phyloP scores from a whole-genome alignment of 2,797 vertebrate species.

The Calcarius lapponicus region DNA sequence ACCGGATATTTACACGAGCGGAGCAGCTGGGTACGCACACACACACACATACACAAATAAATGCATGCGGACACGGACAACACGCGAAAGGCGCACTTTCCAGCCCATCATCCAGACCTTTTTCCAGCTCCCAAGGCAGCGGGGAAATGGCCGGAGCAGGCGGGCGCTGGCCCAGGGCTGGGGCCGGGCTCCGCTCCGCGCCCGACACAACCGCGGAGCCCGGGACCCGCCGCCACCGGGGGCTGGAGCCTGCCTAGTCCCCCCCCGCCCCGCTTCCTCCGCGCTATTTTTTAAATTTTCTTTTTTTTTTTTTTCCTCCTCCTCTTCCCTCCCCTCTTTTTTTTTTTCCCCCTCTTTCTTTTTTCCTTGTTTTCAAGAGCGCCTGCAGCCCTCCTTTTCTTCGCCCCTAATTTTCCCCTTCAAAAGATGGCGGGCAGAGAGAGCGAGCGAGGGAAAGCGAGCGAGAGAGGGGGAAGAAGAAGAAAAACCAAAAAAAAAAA shows the following conservation, averaged over 20 bases:
- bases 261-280: background rate
- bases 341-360: background rate
- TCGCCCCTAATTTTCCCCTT: conserved; percentile 68
- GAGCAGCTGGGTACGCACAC: background rate
- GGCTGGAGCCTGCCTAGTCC: background rate
- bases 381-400: background rate
- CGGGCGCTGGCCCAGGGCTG: background rate
- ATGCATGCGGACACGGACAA: background rate
- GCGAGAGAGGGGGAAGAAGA: conserved; percentile 38
- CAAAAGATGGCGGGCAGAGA: conserved; percentile 85
- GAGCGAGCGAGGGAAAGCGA: conserved; percentile 48
- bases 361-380: background rate
- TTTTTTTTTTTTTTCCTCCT: background rate
- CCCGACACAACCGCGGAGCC: background rate
- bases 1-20: background rate
- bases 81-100: background rate
- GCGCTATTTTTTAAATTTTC: background rate
- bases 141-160: background rate
- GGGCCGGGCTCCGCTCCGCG: background rate
- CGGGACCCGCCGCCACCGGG: background rate
- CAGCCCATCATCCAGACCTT: background rate
- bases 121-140: background rate
- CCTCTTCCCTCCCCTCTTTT: background rate
- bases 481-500: background rate
- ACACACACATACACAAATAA: background rate